These are phyloP conservation scores for Megalopta genalis DNA, from an alignment of 1,140 invertebrate genomes.

Conservation along the genomic window DNA sequence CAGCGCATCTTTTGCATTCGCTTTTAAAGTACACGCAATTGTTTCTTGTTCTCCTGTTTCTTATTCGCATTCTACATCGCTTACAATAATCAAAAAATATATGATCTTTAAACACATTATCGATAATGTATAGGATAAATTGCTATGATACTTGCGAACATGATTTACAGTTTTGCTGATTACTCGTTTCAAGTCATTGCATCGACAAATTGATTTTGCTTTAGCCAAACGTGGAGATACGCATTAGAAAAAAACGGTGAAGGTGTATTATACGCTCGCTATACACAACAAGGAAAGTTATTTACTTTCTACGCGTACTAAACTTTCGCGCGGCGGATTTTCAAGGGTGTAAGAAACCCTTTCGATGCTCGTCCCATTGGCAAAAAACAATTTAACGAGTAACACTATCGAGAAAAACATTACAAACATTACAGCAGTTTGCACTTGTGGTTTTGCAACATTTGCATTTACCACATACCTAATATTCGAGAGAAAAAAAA, in stretches of 20 bases:
- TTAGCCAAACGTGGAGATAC: conserved; percentile 71
- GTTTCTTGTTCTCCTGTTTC: conserved; percentile 6
- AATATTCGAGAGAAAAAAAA: not conserved
- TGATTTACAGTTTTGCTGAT: not conserved
- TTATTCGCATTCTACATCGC: conserved; percentile 18
- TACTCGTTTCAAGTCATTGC: not conserved
- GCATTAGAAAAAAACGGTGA: conserved; percentile 77
- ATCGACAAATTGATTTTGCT: conserved; percentile 13
- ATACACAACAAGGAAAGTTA: conserved; percentile 73
- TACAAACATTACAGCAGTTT: not conserved
- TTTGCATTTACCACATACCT: too few relatives aligned
- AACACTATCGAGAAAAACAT: not conserved
- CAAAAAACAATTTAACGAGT: not conserved
- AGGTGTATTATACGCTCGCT: conserved; percentile 65
- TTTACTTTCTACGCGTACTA: conserved; percentile 6
- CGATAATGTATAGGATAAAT: conserved; percentile 64
- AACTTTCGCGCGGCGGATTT: not conserved
- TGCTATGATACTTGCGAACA: conserved; percentile 16
- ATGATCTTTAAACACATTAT: conserved; percentile 76
- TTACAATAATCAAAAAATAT: conserved; percentile 80
- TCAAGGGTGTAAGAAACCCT: not conserved
- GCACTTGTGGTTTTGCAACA: not conserved
- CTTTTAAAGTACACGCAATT: not conserved
- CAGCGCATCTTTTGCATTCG: not conserved
- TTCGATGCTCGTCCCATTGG: not conserved